These are phyloP conservation scores for Leptinotarsa rubiginosa DNA, from an alignment of 2,888 invertebrate genomes.

Conservation along the genomic window DNA sequence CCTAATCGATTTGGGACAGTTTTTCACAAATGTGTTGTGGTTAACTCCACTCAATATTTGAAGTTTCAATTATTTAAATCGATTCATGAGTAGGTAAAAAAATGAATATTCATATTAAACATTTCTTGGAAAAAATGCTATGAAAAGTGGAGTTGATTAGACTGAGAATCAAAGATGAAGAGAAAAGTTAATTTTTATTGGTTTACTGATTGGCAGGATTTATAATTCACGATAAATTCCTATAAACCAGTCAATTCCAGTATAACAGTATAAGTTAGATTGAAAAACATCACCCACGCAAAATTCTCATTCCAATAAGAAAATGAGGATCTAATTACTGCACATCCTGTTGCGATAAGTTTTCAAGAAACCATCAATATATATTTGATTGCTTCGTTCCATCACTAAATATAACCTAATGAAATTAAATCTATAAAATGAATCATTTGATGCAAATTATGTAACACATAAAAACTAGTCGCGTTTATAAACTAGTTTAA, in stretches of 20 bases:
- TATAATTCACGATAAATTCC: too few species aligned
- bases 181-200: too few species aligned
- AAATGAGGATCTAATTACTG: background rate
- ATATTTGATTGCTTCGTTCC: background rate
- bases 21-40: too few species aligned
- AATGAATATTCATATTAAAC: too few species aligned
- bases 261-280: background rate
- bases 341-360: conserved; percentile 8
- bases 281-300: conserved; percentile 5
- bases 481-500: conserved; percentile 19
- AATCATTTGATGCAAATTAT: conserved; percentile 17
- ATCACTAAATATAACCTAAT: background rate
- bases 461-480: conserved; percentile 1
- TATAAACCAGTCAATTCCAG: background rate
- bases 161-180: too few species aligned
- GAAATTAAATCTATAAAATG: conserved; percentile 14
- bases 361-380: background rate
- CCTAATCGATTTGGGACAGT: too few species aligned
- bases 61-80: too few species aligned
- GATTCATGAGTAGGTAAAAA: too few species aligned
- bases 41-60: too few species aligned
- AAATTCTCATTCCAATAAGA: background rate
- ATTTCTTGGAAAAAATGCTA: too few species aligned
- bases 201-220: too few species aligned
- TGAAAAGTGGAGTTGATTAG: too few species aligned